phyloP scores from a whole-genome alignment of 64 coral and sea anemone species.

The Actinia tenebrosa region DNA sequence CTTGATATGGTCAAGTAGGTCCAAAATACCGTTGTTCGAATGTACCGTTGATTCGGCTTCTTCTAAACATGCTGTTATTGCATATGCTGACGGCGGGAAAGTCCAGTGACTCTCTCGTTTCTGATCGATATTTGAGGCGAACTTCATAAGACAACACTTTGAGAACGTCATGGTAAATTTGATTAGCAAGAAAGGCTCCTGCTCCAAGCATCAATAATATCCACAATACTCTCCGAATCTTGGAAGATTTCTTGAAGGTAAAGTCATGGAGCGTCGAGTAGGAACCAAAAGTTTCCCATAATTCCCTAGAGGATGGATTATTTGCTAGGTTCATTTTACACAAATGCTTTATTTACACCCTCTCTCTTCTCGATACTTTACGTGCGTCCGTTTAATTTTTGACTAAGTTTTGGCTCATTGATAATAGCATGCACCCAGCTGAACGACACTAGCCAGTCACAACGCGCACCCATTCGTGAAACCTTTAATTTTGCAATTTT shows the following conservation, averaged over 20 bases:
- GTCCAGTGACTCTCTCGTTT: not conserved
- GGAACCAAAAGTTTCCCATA: slow-evolving; percentile 6
- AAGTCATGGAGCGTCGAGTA: slow-evolving; percentile 49
- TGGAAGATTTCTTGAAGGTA: not conserved
- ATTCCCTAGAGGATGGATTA: not conserved
- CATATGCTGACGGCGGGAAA: slow-evolving; percentile 55
- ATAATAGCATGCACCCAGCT: too few species aligned
- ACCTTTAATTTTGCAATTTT: too few species aligned
- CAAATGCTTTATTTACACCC: too few species aligned
- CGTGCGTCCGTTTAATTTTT: too few species aligned
- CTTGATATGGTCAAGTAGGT: slow-evolving; percentile 13
- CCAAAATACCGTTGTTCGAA: slow-evolving; percentile 35
- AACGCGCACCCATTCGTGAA: too few species aligned
- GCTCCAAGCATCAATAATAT: not conserved
- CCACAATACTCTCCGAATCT: slow-evolving; percentile 3
- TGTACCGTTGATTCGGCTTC: slow-evolving; percentile 41
- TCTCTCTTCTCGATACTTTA: too few species aligned
- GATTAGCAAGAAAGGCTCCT: not conserved
- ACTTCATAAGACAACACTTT: not conserved
- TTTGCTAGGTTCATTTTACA: not conserved
- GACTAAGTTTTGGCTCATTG: too few species aligned
- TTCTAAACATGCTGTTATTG: slow-evolving; percentile 38
- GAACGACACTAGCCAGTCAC: too few species aligned
- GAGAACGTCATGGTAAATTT: not conserved
- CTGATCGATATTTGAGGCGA: not conserved